Base-by-base conservation (phyloP, 2,113 vertebrate species). In the Ceyx melanurus region DNA sequence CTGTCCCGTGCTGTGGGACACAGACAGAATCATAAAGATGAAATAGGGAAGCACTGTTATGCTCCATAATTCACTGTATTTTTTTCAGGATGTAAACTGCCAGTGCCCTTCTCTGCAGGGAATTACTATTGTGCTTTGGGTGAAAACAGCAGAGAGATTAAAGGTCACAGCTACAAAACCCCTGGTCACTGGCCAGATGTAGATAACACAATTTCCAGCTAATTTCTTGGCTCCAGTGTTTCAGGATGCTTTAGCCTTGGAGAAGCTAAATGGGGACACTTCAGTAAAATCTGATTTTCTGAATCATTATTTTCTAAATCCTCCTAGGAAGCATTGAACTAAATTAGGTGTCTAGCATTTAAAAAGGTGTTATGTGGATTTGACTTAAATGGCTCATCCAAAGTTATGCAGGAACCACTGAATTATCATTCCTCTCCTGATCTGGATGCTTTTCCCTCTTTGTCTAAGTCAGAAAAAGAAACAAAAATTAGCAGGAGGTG, bases 331-430 rank as follows among this genome's bases (percentile, higher is more conserved):
- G 9, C 9, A 42, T 5, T 76, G 62, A 79, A 53, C 50, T 53
- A 93, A 88, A 93, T 35, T 29, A 93, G 45, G 26, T 64, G 82
- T 76, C 82, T 35, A 65, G 48, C 75, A 82, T 68, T 87, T 84
- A 46, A 64, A 87, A 82, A 79, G 40, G 25, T 82, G 35, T 82
- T 85, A 60, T 25, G 45, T 45, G 78, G 58, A 85, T 91, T 84
- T 89, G 31, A 81, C 23, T 83, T 57, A 67, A 89, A 85, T 57
- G 26, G 14, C 40, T 88, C 28, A 64, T 43, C 40, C 25, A 45
- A 68, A 71, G 50, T 72, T 58, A 67, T 33, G 15, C 19, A 48
- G 43, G 12, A 81, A 40, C 43, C 74, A 75, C 35, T 51, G 11
- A 88, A 88, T 88, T 89, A 68, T 64, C 22, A 72, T 88, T 86